Conservation (phyloP, 2,797 vertebrate genomes). For the Muscicapa comitata region DNA sequence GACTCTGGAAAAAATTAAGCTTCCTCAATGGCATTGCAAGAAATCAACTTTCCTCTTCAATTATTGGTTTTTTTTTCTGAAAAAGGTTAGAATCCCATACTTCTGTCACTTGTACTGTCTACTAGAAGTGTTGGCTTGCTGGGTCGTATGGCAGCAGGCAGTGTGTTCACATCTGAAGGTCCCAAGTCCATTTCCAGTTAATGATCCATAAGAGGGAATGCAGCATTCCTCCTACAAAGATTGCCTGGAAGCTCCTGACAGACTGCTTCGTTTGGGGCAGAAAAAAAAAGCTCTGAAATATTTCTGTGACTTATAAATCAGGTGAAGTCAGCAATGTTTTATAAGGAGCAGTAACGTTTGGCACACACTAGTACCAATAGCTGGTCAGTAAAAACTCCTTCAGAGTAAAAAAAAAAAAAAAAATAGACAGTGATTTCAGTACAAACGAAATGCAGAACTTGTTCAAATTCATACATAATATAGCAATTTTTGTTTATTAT, state of each 20-base stretch:
- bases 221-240: not conserved
- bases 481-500: constrained; percentile 70
- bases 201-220: not conserved
- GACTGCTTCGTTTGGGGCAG: not conserved
- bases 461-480: constrained; percentile 58
- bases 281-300: not conserved
- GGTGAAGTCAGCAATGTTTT: not conserved
- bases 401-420: not conserved
- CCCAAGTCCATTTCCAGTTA: constrained; percentile 17
- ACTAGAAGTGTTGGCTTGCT: not conserved
- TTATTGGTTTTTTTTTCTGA: not conserved
- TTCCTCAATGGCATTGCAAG: not conserved
- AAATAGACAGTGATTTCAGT: not conserved
- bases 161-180: not conserved
- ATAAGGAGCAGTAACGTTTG: not conserved
- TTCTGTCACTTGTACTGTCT: not conserved
- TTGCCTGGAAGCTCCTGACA: not conserved
- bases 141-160: accelerated
- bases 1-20: not conserved
- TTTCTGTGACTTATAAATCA: not conserved
- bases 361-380: not conserved
- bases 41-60: not conserved
- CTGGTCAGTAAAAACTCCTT: not conserved
- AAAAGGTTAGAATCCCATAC: not conserved
- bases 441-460: not conserved